phyloP scores from a whole-genome alignment of 2,888 invertebrate species.

The Platycheirus albimanus region DNA sequence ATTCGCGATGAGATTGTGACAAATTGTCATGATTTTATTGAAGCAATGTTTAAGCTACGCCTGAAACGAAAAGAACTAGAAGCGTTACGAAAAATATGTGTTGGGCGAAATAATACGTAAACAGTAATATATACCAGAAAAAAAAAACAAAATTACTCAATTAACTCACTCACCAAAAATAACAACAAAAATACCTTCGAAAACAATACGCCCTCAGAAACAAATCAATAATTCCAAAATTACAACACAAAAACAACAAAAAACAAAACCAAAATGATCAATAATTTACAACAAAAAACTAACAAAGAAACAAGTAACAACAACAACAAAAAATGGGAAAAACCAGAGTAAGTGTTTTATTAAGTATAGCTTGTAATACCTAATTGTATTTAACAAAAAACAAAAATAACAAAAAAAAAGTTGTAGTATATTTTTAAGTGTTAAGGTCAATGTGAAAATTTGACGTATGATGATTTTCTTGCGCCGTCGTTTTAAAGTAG shows the following conservation, averaged over 20 bases:
- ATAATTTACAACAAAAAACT: constrained; percentile 28
- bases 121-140: constrained; percentile 48
- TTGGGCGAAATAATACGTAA: constrained; percentile 79
- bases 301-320: too few species aligned
- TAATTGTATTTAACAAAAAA: not conserved
- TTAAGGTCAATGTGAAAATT: not conserved
- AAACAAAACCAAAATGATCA: constrained; percentile 6
- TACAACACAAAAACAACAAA: not conserved
- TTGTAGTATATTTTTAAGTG: not conserved
- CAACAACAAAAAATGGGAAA: too few species aligned
- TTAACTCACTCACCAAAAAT: constrained; percentile 23
- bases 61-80: constrained; percentile 83
- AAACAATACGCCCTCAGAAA: constrained; percentile 16
- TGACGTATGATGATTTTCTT: not conserved
- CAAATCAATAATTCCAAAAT: constrained; percentile 5
- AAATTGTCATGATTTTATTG: constrained; percentile 94
- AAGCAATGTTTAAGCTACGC: constrained; percentile 92
- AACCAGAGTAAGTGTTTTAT: constrained; percentile 12
- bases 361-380: not conserved
- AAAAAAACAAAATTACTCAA: constrained; percentile 37
- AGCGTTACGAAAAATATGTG: constrained; percentile 79
- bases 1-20: constrained; percentile 90
- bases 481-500: not conserved
- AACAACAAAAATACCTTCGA: constrained; percentile 9
- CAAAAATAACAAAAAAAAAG: constrained; percentile 1